These are phyloP conservation scores for Halcyon smyrnensis DNA, from an alignment of 2,797 vertebrate species.

Conservation along the genomic window DNA sequence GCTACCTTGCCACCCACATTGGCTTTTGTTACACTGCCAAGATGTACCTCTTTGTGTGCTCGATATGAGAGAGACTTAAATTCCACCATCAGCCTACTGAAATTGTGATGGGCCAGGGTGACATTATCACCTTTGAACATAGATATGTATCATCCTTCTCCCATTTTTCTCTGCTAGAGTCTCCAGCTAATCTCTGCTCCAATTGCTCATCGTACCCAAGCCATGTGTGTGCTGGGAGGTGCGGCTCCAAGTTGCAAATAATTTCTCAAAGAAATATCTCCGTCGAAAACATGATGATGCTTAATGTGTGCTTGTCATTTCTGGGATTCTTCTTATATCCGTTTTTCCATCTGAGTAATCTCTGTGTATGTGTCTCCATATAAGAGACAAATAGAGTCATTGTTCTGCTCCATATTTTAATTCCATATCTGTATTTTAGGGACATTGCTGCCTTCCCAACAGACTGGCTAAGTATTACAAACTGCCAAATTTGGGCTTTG, in stretches of 20 bases:
- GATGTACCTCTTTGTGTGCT: conserved; percentile 78
- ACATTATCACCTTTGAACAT: conserved; percentile 66
- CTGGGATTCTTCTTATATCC: conserved; percentile 54
- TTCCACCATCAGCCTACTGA: conserved; percentile 61
- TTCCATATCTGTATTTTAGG: conserved; percentile 62
- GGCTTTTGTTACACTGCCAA: conserved; percentile 79
- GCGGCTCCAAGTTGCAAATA: conserved; percentile 18
- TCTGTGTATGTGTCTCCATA: conserved; percentile 58
- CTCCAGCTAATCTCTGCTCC: conserved; percentile 32
- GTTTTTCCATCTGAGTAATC: conserved; percentile 62
- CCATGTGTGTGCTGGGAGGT: conserved; percentile 19
- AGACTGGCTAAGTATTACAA: conserved; percentile 59
- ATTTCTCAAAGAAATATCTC: conserved; percentile 65
- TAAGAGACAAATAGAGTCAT: conserved; percentile 60
- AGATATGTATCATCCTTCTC: conserved; percentile 45
- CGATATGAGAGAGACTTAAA: conserved; percentile 70
- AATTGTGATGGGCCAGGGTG: conserved; percentile 36
- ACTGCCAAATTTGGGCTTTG: conserved; percentile 48
- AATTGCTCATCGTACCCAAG: conserved; percentile 23
- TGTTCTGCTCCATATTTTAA: conserved; percentile 69
- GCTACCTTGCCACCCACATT: conserved; percentile 84
- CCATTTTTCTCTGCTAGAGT: conserved; percentile 47
- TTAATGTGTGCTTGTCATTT: conserved; percentile 60
- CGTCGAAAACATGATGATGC: conserved; percentile 53
- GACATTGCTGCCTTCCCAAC: conserved; percentile 50